Conservation (phyloP, 2,113 vertebrate species). For the Ageneiosus marmoratus region DNA sequence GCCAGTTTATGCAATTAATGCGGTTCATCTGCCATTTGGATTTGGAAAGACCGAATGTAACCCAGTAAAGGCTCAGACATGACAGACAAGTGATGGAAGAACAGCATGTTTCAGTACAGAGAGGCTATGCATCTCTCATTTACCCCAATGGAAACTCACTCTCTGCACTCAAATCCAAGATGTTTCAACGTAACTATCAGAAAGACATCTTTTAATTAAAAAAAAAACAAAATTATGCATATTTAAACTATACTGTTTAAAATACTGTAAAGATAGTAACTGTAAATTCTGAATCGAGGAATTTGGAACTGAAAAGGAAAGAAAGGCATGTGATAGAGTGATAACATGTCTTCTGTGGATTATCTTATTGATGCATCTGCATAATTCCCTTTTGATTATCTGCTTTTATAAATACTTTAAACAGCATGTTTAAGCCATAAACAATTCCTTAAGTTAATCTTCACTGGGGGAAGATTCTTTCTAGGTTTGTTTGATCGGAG, state of each 20-base stretch:
- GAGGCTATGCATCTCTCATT: not conserved
- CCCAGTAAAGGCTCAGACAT: conserved; percentile 65
- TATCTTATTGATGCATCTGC: conserved; percentile 76
- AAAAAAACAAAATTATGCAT: not conserved
- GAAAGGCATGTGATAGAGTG: conserved; percentile 64
- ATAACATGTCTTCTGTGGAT: conserved; percentile 71
- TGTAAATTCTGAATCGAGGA: conserved; percentile 23
- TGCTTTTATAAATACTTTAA: conserved; percentile 66
- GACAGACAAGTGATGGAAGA: conserved; percentile 65
- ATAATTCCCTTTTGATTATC: conserved; percentile 79
- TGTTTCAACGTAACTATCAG: not conserved
- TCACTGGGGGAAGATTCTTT: conserved; percentile 61
- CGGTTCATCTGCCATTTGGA: conserved; percentile 69
- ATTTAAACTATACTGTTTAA: not conserved
- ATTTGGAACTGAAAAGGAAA: conserved; percentile 62
- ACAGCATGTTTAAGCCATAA: conserved; percentile 71
- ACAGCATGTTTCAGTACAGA: conserved; percentile 2
- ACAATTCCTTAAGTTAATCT: conserved; percentile 61
- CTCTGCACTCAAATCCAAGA: not conserved
- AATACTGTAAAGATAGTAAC: not conserved
- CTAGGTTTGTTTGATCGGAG: conserved; percentile 63
- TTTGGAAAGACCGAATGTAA: conserved; percentile 66
- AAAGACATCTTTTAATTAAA: not conserved
- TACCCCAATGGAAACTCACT: not conserved
- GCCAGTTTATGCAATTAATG: conserved; percentile 69